These are phyloP conservation scores for Perizoma flavofasciatum DNA, from an alignment of 2,888 invertebrate species.

Conservation along the genomic window DNA sequence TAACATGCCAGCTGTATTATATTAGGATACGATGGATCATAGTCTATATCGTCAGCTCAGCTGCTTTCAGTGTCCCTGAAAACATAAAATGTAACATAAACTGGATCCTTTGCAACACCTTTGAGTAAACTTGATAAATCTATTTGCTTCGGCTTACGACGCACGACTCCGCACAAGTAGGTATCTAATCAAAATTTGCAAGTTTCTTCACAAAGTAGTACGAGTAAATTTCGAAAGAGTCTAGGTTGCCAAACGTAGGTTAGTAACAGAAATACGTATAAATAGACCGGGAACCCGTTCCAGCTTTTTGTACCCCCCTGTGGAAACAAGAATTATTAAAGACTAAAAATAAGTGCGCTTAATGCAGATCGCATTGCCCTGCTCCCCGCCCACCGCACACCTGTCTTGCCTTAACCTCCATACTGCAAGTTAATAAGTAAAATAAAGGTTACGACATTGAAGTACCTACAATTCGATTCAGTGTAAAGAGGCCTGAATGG, in stretches of 20 bases:
- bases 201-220: slow-evolving; percentile 48
- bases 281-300: slow-evolving; percentile 56
- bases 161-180: slow-evolving; percentile 40
- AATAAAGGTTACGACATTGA: slow-evolving; percentile 33
- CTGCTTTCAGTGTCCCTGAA: not conserved
- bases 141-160: slow-evolving; percentile 68
- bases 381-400: slow-evolving; percentile 58
- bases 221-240: slow-evolving; percentile 44
- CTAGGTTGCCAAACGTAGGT: slow-evolving; percentile 29
- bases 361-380: slow-evolving; percentile 58
- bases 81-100: too few species aligned
- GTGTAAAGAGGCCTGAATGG: not conserved
- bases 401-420: slow-evolving; percentile 61
- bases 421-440: slow-evolving; percentile 31
- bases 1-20: slow-evolving; percentile 56
- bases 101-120: slow-evolving; percentile 65
- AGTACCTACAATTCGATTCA: slow-evolving; percentile 19
- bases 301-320: slow-evolving; percentile 43
- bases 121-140: slow-evolving; percentile 70
- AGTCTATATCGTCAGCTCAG: slow-evolving; percentile 25
- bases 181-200: slow-evolving; percentile 51
- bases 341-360: slow-evolving; percentile 67
- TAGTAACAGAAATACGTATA: slow-evolving; percentile 33
- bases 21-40: slow-evolving; percentile 43
- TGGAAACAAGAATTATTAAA: slow-evolving; percentile 47